Conservation (phyloP, 2,113 vertebrate species). For the Antechinus flavipes region DNA sequence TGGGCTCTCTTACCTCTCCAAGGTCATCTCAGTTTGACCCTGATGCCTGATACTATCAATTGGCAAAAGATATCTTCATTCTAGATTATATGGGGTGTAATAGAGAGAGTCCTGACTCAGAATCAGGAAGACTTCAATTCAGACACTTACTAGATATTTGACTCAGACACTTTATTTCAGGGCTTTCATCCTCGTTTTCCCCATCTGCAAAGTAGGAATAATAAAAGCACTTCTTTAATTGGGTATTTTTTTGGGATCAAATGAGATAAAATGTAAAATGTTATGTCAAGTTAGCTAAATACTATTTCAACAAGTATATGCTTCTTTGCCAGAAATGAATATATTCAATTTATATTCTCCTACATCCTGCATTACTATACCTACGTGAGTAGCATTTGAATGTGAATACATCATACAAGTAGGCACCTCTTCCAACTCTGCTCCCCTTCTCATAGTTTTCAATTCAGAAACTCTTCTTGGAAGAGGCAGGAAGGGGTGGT, state of each 20-base stretch:
- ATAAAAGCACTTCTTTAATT: background rate
- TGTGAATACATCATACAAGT: conserved; percentile 3
- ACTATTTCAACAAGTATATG: background rate
- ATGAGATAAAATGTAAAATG: background rate
- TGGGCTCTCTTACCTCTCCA: background rate
- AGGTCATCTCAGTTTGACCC: background rate
- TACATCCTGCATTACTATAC: background rate
- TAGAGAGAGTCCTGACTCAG: background rate
- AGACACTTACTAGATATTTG: background rate
- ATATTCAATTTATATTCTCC: background rate
- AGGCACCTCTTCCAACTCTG: background rate
- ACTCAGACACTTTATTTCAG: background rate
- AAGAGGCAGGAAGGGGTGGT: background rate
- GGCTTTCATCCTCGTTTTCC: background rate
- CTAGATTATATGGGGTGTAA: background rate
- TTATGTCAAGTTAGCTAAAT: background rate
- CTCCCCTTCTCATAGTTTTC: conserved; percentile 42
- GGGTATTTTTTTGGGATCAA: background rate
- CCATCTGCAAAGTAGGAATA: background rate
- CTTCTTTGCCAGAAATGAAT: background rate
- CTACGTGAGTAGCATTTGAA: background rate
- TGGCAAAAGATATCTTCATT: background rate
- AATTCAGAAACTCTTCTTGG: conserved; percentile 26
- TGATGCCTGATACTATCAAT: background rate
- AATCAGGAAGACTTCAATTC: background rate